Evolutionary conservation across 2,113 vertebrate genomes (phyloP).

Genomic region (Herpailurus yagouaroundi): DNA sequence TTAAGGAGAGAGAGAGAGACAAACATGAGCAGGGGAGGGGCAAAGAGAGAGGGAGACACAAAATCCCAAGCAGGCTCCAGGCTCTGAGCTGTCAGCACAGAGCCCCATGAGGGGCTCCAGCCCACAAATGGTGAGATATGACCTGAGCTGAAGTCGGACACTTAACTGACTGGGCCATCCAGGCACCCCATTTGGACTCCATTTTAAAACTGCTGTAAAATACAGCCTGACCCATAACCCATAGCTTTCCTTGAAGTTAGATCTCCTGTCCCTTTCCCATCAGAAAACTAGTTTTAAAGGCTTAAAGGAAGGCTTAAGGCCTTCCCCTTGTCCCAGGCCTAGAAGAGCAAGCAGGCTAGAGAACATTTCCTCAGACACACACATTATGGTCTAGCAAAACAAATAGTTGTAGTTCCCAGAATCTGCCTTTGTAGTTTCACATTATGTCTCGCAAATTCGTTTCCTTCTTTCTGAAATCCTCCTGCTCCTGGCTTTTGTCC

Average conservation of each 20-base stretch:
- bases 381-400: neutral
- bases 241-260: neutral
- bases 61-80: too few species aligned
- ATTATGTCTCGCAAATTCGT: neutral
- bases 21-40: too few species aligned
- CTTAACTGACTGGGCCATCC: too few species aligned
- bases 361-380: neutral
- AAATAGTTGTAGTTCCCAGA: neutral
- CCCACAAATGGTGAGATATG: too few species aligned
- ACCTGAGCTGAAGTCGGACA: too few species aligned
- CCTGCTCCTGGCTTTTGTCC: constrained; percentile 7
- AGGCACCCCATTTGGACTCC: too few species aligned
- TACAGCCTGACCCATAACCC: neutral
- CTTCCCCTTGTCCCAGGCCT: neutral
- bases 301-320: neutral
- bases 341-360: neutral
- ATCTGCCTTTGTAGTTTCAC: neutral
- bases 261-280: neutral
- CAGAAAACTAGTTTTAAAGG: neutral
- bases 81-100: too few species aligned
- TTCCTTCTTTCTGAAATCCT: constrained; percentile 37
- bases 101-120: too few species aligned
- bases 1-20: too few species aligned
- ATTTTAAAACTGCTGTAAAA: neutral
- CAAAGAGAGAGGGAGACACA: too few species aligned